Evolutionary conservation across 2,797 vertebrate genomes (phyloP), one percentile per base, ranked within the genome.

Genomic region (Alosa sapidissima): DNA sequence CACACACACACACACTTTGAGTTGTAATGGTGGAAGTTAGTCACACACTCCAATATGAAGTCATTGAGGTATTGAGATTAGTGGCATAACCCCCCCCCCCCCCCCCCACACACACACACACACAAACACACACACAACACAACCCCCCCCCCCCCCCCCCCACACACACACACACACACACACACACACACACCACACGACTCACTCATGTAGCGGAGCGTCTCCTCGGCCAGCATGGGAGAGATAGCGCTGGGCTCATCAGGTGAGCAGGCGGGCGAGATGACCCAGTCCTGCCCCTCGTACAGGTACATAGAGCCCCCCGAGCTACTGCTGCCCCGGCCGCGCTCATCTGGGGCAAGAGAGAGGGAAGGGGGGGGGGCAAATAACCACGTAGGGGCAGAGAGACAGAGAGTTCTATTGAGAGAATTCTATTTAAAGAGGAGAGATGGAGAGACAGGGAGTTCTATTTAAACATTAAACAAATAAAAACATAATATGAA

Each of bases 131-230:
- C 24, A 28, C 60, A 65, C 60, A 28, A 24, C 19, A 24, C 28
- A 28, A 21, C 55, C 6, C 21, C 6, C 58, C 6, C n/a, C 6
- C 58, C 6, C 58, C 8, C n/a, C n/a, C n/a, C n/a, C n/a, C 0
- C 58, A 24, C 58, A 24, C 58, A 24, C 58, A 24, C 58, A 24
- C 58, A 21, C 58, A 24, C 58, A 62, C 58, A 24, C 2, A 55
- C 16, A 16, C 49, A 87, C 86, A 84, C 78, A 81, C 84, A 83
- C 72, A 62, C 84, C 45, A 84, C 62, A 84, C 28, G 24, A 94
- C 98, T 96, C 91, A 99, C 98, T 98, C 97, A 98, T 97, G 94
- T 98, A 99, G 92, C 81, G 96, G 93, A 99, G 97, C 3, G 97
- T 96, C 88, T 99, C 97, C 88, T 98, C 96, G 0, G 96, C 95